Conservation (phyloP, 1,140 invertebrate genomes). For the Procambarus clarkii region DNA sequence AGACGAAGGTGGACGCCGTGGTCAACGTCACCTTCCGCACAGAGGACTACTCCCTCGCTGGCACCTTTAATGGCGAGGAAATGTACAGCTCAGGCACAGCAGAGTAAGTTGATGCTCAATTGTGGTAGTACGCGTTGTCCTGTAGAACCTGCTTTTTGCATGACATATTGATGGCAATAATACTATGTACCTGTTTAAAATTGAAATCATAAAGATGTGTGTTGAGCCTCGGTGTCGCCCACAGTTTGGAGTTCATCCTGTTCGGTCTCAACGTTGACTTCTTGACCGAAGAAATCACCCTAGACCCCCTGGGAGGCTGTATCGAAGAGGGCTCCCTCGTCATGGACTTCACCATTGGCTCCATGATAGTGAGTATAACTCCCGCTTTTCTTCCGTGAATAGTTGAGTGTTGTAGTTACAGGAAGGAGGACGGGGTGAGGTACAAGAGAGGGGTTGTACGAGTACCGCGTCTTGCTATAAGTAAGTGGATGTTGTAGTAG, state of each 20-base stretch:
- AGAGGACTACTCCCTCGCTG: not conserved
- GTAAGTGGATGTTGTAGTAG: no score
- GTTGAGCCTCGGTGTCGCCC: not conserved
- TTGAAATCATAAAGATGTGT: no score
- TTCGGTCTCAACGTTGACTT: not conserved
- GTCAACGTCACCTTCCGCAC: not conserved
- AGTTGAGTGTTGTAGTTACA: no score
- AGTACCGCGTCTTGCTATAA: no score
- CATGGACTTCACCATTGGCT: not conserved
- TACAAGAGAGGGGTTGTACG: no score
- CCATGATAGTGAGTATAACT: not conserved
- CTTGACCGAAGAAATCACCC: not conserved
- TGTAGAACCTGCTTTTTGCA: no score
- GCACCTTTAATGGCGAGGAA: not conserved
- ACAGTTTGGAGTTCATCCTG: not conserved
- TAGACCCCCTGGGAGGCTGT: not conserved
- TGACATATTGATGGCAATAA: no score
- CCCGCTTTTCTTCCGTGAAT: no score
- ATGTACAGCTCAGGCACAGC: not conserved
- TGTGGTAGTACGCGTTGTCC: no score
- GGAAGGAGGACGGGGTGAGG: no score
- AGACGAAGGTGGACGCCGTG: not conserved
- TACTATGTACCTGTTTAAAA: no score
- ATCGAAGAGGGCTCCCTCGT: not conserved
- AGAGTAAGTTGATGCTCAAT: not conserved